Conservation (phyloP, 2,113 vertebrate species). For the Cathartes aura region DNA sequence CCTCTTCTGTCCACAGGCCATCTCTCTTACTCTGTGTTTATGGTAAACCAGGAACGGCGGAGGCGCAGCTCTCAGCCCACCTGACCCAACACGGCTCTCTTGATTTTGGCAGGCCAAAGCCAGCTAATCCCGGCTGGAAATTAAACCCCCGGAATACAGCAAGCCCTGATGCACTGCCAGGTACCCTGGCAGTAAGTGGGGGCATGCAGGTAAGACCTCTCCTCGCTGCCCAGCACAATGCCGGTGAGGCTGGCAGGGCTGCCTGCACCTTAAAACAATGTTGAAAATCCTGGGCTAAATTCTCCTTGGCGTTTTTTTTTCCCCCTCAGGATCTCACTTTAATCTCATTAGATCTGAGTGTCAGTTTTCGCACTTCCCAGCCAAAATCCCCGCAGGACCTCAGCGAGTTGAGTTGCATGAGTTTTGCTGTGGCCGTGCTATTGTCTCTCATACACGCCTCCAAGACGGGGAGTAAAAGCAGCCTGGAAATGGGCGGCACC, state of each 20-base stretch:
- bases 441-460: accelerated
- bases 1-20: background rate
- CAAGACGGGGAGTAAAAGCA: accelerated
- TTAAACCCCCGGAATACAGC: background rate
- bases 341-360: background rate
- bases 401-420: accelerated
- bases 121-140: background rate
- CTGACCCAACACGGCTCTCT: accelerated
- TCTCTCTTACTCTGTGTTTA: background rate
- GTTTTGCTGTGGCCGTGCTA: background rate
- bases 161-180: background rate
- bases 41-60: accelerated
- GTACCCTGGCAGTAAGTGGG: background rate
- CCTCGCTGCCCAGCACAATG: accelerated
- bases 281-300: background rate
- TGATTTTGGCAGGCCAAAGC: background rate
- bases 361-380: background rate
- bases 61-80: background rate
- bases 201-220: background rate
- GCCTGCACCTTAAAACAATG: background rate
- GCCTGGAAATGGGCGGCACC: background rate
- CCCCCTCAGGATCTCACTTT: background rate
- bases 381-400: background rate
- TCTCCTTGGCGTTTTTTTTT: background rate
- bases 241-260: background rate